phyloP scores from a whole-genome alignment of 2,888 invertebrate genomes.

The Alcis repandata region DNA sequence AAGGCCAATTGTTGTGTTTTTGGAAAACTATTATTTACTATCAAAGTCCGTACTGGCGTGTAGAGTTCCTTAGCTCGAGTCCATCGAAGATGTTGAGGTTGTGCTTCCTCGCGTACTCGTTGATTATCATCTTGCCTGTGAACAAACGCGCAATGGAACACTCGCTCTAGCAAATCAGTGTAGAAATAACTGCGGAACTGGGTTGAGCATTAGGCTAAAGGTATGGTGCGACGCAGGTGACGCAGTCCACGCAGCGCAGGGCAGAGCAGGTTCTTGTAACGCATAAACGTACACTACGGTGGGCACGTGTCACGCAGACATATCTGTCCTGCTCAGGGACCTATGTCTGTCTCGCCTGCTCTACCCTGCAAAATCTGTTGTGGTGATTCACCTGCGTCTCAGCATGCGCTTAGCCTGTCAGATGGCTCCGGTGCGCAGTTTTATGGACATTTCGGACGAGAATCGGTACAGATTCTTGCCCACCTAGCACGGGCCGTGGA shows the following conservation, averaged over 20 bases:
- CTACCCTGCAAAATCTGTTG: no score
- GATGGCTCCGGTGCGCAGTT: background rate
- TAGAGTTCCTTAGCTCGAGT: constrained; percentile 90
- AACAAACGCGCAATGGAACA: constrained; percentile 70
- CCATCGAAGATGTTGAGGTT: constrained; percentile 92
- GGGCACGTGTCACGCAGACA: no score
- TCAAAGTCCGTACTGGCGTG: constrained; percentile 94
- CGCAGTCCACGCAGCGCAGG: no score
- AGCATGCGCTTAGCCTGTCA: background rate
- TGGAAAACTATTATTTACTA: constrained; percentile 83
- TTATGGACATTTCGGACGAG: background rate
- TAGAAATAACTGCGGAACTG: constrained; percentile 37
- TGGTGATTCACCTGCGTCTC: no score
- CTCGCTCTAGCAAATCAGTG: constrained; percentile 44
- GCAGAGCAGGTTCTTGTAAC: no score
- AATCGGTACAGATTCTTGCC: no score
- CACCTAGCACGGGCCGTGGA: no score
- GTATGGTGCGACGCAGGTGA: no score
- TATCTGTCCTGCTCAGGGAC: no score
- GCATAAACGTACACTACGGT: no score
- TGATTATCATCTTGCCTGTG: constrained; percentile 90
- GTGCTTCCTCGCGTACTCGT: constrained; percentile 91
- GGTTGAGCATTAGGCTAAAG: no score
- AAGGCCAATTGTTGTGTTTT: constrained; percentile 50
- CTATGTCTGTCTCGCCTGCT: no score